Evolutionary conservation across 2,113 vertebrate genomes (phyloP).

Genomic region (Charina bottae): DNA sequence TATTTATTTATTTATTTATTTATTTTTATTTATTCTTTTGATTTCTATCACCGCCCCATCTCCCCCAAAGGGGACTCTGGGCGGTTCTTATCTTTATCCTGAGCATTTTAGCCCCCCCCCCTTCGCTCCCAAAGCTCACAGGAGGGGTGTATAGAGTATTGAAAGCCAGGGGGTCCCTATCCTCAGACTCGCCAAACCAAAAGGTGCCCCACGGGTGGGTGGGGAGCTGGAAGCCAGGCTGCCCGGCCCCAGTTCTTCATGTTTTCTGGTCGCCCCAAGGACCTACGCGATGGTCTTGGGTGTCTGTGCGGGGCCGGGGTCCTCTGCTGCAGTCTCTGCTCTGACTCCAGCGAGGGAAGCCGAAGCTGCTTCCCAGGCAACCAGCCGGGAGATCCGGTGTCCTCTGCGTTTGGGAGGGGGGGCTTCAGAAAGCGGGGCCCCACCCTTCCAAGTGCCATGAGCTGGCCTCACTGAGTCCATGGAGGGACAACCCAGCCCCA

Average conservation of each 20-base stretch:
- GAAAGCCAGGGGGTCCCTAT: neutral
- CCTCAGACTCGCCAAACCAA: neutral
- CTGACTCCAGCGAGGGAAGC: neutral
- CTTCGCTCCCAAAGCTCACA: neutral
- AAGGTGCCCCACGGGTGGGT: neutral
- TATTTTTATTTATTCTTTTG: too few relatives aligned
- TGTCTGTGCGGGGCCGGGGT: neutral
- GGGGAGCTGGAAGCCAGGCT: neutral
- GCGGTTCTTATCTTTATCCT: too few relatives aligned
- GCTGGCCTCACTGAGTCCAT: neutral
- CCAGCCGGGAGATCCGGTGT: neutral
- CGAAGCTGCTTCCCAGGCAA: neutral
- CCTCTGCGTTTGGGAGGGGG: neutral
- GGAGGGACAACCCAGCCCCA: neutral
- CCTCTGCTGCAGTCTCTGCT: neutral
- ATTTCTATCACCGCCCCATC: too few relatives aligned
- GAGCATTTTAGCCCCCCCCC: neutral
- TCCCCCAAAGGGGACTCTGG: too few relatives aligned
- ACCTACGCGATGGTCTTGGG: neutral
- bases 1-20: too few relatives aligned
- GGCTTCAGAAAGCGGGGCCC: neutral
- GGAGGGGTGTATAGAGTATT: neutral
- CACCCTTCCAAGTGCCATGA: neutral
- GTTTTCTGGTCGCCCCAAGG: neutral
- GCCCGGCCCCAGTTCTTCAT: neutral